These are phyloP conservation scores for Cephus nigrinus DNA, from an alignment of 2,888 invertebrate genomes.

Conservation along the genomic window DNA sequence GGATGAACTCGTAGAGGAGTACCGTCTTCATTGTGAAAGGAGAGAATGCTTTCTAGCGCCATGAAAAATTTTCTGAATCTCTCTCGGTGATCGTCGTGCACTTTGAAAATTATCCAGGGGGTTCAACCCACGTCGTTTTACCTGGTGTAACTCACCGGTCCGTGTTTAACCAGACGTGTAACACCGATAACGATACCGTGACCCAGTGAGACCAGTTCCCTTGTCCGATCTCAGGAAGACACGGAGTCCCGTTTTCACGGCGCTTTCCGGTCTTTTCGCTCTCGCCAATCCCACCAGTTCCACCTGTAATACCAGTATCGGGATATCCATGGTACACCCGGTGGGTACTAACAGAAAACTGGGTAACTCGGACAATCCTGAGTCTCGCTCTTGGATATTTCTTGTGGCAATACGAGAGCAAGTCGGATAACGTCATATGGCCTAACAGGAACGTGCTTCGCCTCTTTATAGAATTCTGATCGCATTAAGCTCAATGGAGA, in stretches of 20 bases:
- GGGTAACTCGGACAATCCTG: neutral
- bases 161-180: neutral
- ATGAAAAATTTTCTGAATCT: neutral
- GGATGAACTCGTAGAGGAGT: neutral
- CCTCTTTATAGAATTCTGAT: neutral
- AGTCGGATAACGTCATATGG: neutral
- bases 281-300: neutral
- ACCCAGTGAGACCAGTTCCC: neutral
- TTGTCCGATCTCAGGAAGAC: neutral
- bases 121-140: neutral
- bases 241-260: neutral
- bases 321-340: neutral
- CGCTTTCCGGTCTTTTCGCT: neutral
- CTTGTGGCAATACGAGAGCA: neutral
- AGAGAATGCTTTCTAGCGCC: neutral
- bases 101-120: neutral
- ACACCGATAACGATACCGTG: neutral
- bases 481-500: neutral
- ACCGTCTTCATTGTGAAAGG: neutral
- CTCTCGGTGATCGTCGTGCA: neutral
- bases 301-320: neutral
- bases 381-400: neutral
- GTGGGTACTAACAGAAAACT: neutral
- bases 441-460: neutral
- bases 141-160: neutral